Base-by-base conservation (phyloP, 1,140 invertebrate species). In the Akabosia matsudoensis region DNA sequence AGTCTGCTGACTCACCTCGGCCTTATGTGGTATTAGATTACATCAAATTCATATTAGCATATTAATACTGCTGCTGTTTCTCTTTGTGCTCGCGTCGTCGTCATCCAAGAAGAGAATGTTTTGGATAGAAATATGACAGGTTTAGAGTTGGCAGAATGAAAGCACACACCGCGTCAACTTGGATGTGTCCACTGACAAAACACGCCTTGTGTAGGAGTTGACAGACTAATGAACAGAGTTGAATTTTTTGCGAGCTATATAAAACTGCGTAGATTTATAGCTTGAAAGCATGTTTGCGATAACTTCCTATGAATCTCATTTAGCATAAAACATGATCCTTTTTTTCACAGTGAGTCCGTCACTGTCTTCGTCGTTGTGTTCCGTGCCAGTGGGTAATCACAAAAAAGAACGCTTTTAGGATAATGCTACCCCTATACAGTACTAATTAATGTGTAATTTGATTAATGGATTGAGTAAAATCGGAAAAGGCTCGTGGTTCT, bases 391-490 rank as follows among this genome's bases (percentile, higher is more conserved):
- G 7, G 22, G 61, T 30, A 67, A 67, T 67, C 3, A 7, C 28
- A n/a, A n/a, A n/a, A n/a, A n/a, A n/a, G n/a, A n/a, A n/a, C n/a
- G n/a, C n/a, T n/a, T n/a, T n/a, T n/a, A n/a, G 54, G 37, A 45
- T 45, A 24, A 16, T 30, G 22, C 61, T 67, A 67, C 4, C 22
- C 61, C n/a, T n/a, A n/a, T n/a, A n/a, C n/a, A n/a, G n/a, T 67
- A n/a, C 61, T 67, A 67, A 67, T 67, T 67, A 67, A 67, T 67
- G 61, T 67, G 61, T 22, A 67, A 67, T 67, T 67, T 67, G 61
- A 67, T 67, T 67, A 67, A 67, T 67, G 61, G 61, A 67, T 67
- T 30, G 24, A 22, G 61, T 28, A 67, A 67, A 67, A 31, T 13
- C 24, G 61, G 61, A 30, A 22, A 67, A 31, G 22, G 24, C 54